Percentiles rank a stretch among this genome's conserved stretches.
These are phyloP conservation scores for Cyclina sinensis DNA, from an alignment of 1,140 invertebrate genomes.

Conservation along the genomic window DNA sequence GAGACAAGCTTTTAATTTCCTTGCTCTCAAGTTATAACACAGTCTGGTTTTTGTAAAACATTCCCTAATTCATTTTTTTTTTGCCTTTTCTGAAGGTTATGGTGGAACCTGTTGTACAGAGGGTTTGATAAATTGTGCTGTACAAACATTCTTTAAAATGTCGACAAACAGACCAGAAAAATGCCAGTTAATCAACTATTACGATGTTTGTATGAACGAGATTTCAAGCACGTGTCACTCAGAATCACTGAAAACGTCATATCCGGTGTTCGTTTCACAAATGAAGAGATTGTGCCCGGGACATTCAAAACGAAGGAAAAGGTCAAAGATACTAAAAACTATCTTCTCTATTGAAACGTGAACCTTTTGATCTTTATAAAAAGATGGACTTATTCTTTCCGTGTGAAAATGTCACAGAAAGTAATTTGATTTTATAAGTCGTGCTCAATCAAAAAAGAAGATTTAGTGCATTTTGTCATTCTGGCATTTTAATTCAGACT, in stretches of 20 bases:
- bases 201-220: constrained; percentile 37
- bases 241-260: neutral
- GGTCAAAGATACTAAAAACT: neutral
- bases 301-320: neutral
- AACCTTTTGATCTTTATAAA: too few species aligned
- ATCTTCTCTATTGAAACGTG: neutral
- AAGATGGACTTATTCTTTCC: too few species aligned
- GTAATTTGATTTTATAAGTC: too few species aligned
- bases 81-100: constrained; percentile 5
- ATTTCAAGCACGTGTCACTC: constrained; percentile 26
- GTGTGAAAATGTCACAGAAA: too few species aligned
- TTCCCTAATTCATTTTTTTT: too few species aligned
- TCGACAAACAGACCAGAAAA: neutral
- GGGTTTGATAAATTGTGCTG: constrained; percentile 3
- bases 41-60: too few species aligned
- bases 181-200: neutral
- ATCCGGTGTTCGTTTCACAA: constrained; percentile 40
- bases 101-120: constrained; percentile 15
- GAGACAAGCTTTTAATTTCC: too few species aligned
- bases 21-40: too few species aligned
- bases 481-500: too few species aligned
- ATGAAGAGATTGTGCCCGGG: neutral
- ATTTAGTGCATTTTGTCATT: too few species aligned
- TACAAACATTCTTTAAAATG: constrained; percentile 47
- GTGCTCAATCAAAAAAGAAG: too few species aligned